Conservation (phyloP, 1,140 invertebrate genomes). For the Nixonia krombeini region DNA sequence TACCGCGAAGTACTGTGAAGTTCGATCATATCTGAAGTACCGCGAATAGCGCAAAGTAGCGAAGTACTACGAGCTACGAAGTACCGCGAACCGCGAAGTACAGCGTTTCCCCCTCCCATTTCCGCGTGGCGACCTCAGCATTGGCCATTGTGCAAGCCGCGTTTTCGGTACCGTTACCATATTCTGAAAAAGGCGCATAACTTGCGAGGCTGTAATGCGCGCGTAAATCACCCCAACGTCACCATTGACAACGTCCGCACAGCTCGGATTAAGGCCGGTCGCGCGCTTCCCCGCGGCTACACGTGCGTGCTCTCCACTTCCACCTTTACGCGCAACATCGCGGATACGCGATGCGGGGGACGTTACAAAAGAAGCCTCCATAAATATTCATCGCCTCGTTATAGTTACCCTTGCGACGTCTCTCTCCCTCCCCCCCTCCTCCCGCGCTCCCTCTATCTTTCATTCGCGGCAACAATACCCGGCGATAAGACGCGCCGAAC, state of each 20-base stretch:
- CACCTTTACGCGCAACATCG: slow-evolving; percentile 3
- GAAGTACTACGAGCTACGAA: too few relatives aligned
- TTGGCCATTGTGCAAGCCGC: background rate
- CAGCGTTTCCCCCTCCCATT: too few relatives aligned
- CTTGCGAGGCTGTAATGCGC: background rate
- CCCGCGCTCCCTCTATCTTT: too few relatives aligned
- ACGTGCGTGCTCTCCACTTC: background rate
- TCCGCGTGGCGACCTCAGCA: too few relatives aligned
- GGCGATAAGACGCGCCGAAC: slow-evolving; percentile 4
- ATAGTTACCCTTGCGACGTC: slow-evolving; percentile 10
- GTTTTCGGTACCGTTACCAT: background rate
- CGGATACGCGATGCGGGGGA: slow-evolving; percentile 1
- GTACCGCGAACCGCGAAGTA: too few relatives aligned
- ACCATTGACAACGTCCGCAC: background rate
- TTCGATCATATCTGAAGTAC: too few relatives aligned
- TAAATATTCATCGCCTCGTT: slow-evolving; percentile 16
- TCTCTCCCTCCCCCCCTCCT: too few relatives aligned
- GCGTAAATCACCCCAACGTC: slow-evolving; percentile 2
- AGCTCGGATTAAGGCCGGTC: background rate
- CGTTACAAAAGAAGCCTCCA: slow-evolving; percentile 3
- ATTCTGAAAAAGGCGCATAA: background rate
- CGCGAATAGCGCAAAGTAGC: too few relatives aligned
- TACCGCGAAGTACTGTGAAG: too few relatives aligned
- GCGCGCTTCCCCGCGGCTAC: background rate
- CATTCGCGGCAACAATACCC: background rate